Conservation (phyloP, 2,113 vertebrate genomes). For the Bubo scandiacus region DNA sequence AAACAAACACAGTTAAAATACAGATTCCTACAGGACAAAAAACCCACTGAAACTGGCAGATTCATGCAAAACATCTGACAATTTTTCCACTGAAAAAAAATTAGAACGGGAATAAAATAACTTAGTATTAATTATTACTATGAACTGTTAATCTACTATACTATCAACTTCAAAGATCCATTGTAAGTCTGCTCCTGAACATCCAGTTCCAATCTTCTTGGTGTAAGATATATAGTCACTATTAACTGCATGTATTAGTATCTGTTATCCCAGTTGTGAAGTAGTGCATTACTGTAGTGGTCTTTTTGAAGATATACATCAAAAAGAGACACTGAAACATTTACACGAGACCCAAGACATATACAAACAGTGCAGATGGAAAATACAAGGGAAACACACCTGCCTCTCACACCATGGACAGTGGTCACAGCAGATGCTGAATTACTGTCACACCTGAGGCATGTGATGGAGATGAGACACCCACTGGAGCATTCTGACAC, state of each 20-base stretch:
- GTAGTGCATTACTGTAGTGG: background rate
- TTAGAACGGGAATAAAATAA: background rate
- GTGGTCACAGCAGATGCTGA: background rate
- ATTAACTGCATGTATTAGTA: background rate
- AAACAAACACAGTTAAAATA: background rate
- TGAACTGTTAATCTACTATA: background rate
- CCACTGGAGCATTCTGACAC: background rate
- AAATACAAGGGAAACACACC: background rate
- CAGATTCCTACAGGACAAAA: background rate
- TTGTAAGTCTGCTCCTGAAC: background rate
- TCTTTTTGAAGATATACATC: background rate
- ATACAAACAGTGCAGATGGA: background rate
- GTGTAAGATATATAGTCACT: background rate
- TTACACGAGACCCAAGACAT: background rate
- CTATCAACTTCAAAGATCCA: background rate
- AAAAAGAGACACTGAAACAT: background rate
- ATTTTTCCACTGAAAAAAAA: background rate
- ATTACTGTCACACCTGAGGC: background rate
- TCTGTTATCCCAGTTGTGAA: background rate
- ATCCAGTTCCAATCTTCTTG: background rate
- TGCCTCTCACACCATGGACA: background rate
- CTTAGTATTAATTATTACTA: background rate
- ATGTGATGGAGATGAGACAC: background rate
- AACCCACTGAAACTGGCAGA: background rate
- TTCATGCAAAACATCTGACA: background rate